phyloP scores from a whole-genome alignment of 1,140 invertebrate genomes.

The Notospermus geniculatus region DNA sequence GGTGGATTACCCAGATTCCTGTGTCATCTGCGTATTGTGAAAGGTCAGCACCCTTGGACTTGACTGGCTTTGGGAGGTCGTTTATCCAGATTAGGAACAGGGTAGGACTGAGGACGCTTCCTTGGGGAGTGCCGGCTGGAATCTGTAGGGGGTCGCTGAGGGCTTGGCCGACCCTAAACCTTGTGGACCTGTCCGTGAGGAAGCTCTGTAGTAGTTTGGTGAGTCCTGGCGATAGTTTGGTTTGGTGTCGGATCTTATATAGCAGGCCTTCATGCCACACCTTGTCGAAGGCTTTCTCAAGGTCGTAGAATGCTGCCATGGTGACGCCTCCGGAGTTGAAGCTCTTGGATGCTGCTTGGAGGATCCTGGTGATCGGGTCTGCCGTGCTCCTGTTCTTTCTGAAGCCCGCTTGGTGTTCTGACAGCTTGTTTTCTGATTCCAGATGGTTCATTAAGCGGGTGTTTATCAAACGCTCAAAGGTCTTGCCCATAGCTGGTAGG shows the following conservation, averaged over 20 bases:
- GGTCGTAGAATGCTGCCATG: not conserved
- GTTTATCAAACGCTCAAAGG: not conserved
- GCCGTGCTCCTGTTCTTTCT: not conserved
- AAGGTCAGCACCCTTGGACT: too few relatives aligned
- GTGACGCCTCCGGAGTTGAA: not conserved
- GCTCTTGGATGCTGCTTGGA: not conserved
- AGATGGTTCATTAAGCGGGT: not conserved
- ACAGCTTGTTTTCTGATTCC: not conserved
- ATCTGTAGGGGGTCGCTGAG: not conserved
- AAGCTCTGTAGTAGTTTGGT: not conserved
- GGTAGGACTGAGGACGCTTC: not conserved
- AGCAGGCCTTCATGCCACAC: not conserved
- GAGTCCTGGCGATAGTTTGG: not conserved
- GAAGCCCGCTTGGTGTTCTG: not conserved
- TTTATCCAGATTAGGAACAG: not conserved
- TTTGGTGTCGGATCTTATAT: not conserved
- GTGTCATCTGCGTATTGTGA: too few relatives aligned
- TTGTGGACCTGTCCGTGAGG: not conserved
- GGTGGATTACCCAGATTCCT: too few relatives aligned
- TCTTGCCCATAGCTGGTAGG: not conserved
- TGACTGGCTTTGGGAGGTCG: not conserved
- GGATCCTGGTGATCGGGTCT: not conserved
- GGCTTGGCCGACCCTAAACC: not conserved
- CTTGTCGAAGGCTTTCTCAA: constrained; percentile 4
- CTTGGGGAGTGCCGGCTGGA: not conserved